Percentiles rank a stretch among this genome's conserved stretches.
Conservation (phyloP, 2,113 vertebrate genomes). For the Bubo scandiacus region DNA sequence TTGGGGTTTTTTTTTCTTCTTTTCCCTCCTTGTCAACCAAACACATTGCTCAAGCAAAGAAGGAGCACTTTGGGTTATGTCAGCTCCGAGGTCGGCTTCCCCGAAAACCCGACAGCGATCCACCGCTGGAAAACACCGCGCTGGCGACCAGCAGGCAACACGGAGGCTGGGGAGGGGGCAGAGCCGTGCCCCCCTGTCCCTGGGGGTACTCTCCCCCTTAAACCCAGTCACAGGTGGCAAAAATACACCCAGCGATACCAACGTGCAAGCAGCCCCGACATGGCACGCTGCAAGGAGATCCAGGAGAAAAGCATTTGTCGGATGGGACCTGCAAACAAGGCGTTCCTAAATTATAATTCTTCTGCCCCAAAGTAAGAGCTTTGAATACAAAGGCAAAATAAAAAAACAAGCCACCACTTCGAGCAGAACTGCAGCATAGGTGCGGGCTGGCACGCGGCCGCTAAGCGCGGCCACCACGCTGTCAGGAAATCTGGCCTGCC, state of each 20-base stretch:
- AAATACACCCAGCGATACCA: fast-evolving
- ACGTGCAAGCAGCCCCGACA: not conserved
- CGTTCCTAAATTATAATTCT: no score
- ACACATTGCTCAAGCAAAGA: fast-evolving
- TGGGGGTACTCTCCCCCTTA: fast-evolving
- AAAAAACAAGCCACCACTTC: no score
- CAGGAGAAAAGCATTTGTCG: not conserved
- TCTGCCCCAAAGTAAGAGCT: not conserved
- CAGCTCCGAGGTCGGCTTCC: not conserved
- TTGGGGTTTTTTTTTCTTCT: not conserved
- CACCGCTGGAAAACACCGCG: fast-evolving
- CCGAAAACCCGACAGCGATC: not conserved
- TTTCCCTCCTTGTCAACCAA: not conserved
- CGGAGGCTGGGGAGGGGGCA: not conserved
- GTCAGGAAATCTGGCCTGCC: not conserved
- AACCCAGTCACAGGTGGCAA: not conserved
- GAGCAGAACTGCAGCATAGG: not conserved
- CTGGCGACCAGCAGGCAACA: no score
- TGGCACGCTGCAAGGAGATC: fast-evolving
- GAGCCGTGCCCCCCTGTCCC: no score
- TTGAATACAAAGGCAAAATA: not conserved
- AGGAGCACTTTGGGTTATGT: not conserved
- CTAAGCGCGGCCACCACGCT: not conserved
- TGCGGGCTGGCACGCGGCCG: not conserved
- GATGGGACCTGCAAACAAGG: not conserved